Conservation (phyloP, 2,888 invertebrate species). For the Dyspetes luteomarginatus region DNA sequence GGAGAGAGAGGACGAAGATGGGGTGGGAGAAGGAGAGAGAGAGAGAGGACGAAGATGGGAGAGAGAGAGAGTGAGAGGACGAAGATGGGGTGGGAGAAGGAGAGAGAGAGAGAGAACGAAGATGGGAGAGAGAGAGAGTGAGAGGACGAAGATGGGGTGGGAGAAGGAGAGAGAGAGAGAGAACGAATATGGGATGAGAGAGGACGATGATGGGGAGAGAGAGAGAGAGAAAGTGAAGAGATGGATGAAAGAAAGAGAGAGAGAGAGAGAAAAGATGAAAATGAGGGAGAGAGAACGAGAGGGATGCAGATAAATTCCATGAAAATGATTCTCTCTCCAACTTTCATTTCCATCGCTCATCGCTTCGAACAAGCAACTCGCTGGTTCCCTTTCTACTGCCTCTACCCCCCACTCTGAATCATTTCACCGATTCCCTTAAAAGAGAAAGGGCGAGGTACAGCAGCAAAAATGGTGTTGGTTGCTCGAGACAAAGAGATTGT, state of each 20-base stretch:
- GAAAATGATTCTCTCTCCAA: conserved; percentile 1
- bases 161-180: neutral
- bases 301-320: neutral
- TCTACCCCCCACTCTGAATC: neutral
- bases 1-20: no score
- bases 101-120: neutral
- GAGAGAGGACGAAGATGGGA: conserved; percentile 10
- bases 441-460: conserved; percentile 62
- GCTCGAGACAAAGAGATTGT: conserved; percentile 66
- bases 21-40: neutral
- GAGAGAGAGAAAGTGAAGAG: conserved; percentile 11
- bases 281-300: neutral
- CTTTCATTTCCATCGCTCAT: neutral
- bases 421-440: neutral
- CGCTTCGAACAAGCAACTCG: neutral
- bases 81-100: conserved; percentile 21
- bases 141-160: neutral
- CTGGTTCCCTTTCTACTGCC: neutral
- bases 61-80: neutral
- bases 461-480: conserved; percentile 55
- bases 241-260: conserved; percentile 35
- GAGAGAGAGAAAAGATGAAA: neutral
- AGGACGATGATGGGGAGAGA: neutral
- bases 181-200: no score
- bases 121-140: no score